Evolutionary conservation across 2,888 invertebrate genomes (phyloP), one percentile per base, ranked within the genome.

Genomic region (Chouioia cunea): DNA sequence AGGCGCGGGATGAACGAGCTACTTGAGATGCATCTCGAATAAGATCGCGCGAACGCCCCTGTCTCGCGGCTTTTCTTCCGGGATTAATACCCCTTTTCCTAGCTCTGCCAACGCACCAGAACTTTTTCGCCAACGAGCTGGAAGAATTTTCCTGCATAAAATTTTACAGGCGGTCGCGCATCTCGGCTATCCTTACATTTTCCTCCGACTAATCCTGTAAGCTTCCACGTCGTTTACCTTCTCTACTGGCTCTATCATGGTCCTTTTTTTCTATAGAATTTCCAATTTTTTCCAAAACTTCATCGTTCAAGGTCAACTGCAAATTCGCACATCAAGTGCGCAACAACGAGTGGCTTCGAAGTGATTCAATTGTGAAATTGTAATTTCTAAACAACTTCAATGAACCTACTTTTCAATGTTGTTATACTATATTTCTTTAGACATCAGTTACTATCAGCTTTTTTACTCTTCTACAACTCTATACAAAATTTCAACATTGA

Each of bases 1-100:
- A 27, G 48, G 47, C n/a, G 27, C 44, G 50, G 64, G 74, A 73
- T 64, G 77, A 76, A 77, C 73, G 77, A 77, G 76, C 74, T 76
- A 73, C 78, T 75, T 72, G 77, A 73, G 75, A 76, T 77, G 78
- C 77, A 77, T 78, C 77, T 74, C 70, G 71, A 76, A 76, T 77
- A 76, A 77, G 77, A 76, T 76, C 74, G 74, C 73, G 65, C 60
- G 58, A 52, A 48, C 16, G 50, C 16, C 27, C 46, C n/a, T 44
- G 46, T 46, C 58, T 44, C 58, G 60, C 67, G 70, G 71, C 74
- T 74, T 73, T 70, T 70, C 74, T 74, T 65, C 66, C 71, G 74
- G 76, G 76, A 78, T 77, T 77, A 77, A 77, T 77, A 73, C 73
- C 36, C 36, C 70, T 70, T 62, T 72, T 56, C 43, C 68, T 43